Base-by-base conservation (phyloP, 2,113 vertebrate genomes). In the Noctilio leporinus region DNA sequence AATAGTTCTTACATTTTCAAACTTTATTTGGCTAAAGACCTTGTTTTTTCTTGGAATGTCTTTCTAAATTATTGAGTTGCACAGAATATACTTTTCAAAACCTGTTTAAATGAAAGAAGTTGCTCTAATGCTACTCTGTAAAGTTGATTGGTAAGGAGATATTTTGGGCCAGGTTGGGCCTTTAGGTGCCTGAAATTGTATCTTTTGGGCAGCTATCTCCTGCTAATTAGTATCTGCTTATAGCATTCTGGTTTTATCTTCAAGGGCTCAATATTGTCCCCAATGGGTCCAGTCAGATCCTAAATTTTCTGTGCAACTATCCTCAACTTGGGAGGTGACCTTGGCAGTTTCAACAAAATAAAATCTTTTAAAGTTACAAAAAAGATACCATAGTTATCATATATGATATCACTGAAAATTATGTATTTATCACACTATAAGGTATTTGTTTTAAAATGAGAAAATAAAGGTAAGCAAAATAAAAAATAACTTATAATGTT, bases 381-480 rank as follows among this genome's bases (percentile, higher is more conserved):
- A 91, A 72, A 67, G n/a, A 16, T 17, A 86, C 43, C 40, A 15
- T 20, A 67, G 14, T 47, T 83, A 55, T 40, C 81, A 55, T 28
- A 73, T 2, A 9, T 81, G 72, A 30, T 86, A 65, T 67, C 12
- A 59, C 43, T 73, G 7, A 86, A 86, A 81, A 5, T n/a, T n/a
- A n/a, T n/a, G n/a, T 0, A 10, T 49, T 89, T 73, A 64, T 84
- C 65, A 70, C 1, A 53, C 15, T 86, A 47, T 24, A 67, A 51
- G 26, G 15, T 5, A 7, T 10, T 80, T 89, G 4, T 89, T 89
- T 94, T 86, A 49, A 43, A 80, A 51, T 73, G 43, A 84, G 59
- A 86, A 72, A 38, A 86, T 43, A 53, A 85, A 89, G 14, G 49
- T 55, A 81, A 94, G 5, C 3, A 83, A 91, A 95, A 96, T 91